Evolutionary conservation across 2,797 vertebrate genomes (phyloP).

Genomic region (Carcharodon carcharias): DNA sequence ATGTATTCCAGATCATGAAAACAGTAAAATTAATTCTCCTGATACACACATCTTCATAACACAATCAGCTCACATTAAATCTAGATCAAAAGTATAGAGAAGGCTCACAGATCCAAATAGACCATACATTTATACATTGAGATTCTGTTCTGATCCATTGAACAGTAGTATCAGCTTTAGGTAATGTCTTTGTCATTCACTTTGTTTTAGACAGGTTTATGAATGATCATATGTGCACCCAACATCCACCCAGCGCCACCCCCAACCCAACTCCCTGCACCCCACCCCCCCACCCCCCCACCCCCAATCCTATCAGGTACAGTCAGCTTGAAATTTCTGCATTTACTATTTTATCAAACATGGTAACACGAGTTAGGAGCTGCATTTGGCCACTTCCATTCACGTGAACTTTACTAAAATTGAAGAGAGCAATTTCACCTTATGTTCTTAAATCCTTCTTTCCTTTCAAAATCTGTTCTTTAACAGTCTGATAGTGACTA

Average conservation of each 20-base stretch:
- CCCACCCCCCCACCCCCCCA: too few relatives aligned
- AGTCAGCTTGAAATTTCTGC: neutral
- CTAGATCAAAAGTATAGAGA: neutral
- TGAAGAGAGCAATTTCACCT: too few relatives aligned
- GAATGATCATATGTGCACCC: neutral
- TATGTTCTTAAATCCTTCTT: neutral
- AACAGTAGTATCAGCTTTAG: neutral
- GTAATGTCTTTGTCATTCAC: neutral
- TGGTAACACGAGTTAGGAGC: neutral
- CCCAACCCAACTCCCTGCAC: too few relatives aligned
- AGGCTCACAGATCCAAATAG: neutral
- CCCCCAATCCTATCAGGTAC: neutral
- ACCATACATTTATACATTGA: neutral
- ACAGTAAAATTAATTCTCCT: neutral
- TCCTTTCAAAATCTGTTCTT: neutral
- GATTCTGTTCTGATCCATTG: neutral
- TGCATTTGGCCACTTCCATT: neutral
- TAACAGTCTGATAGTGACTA: neutral
- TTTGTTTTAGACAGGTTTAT: neutral
- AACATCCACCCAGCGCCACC: too few relatives aligned
- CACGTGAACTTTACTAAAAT: neutral
- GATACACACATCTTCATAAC: neutral
- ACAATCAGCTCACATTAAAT: neutral
- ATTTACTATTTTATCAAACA: neutral
- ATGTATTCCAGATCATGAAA: neutral